phyloP scores from a whole-genome alignment of 2,113 vertebrate species.

The Microcebus murinus region DNA sequence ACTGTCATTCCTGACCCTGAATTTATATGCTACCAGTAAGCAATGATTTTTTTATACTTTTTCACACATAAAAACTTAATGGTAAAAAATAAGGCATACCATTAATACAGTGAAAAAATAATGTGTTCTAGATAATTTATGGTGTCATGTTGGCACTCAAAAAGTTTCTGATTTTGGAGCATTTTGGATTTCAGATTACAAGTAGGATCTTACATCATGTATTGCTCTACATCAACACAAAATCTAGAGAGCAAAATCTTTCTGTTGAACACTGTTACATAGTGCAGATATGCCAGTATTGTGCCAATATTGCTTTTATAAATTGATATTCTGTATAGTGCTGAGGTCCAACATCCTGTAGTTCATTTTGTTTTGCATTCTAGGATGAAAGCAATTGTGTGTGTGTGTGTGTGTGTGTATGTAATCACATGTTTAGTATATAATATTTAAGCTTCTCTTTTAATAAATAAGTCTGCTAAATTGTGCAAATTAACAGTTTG shows the following conservation, averaged over 20 bases:
- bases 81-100: background rate
- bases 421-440: background rate
- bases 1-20: background rate
- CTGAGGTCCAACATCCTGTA: background rate
- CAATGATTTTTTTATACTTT: background rate
- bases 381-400: background rate
- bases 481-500: conserved; percentile 33
- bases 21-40: background rate
- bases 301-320: background rate
- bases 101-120: background rate
- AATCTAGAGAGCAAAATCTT: background rate
- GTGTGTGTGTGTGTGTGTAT: background rate
- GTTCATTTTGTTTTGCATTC: background rate
- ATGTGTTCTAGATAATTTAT: background rate
- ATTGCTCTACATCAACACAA: background rate
- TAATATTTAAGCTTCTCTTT: background rate
- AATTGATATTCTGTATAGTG: background rate
- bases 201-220: background rate
- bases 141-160: background rate
- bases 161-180: background rate
- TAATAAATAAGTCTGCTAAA: background rate
- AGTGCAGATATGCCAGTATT: background rate
- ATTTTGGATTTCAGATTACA: background rate
- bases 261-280: background rate
- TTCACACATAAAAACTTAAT: background rate